Percentiles rank a stretch among this genome's conserved stretches.
Conservation (phyloP, 2,888 invertebrate genomes). For the Apamea crenata region DNA sequence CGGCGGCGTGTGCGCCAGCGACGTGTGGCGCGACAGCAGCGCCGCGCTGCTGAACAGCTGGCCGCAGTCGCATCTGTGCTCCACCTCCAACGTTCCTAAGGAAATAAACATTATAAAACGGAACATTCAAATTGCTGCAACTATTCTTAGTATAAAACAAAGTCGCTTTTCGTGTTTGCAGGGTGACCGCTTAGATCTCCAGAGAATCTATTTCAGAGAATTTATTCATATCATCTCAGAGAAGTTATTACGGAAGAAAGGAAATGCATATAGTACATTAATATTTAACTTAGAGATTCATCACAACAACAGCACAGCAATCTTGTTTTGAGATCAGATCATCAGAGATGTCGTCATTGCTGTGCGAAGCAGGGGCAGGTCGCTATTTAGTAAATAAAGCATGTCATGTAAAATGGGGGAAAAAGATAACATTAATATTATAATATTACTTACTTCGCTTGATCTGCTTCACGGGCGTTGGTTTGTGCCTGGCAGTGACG, state of each 20-base stretch:
- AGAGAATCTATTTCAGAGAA: too few species aligned
- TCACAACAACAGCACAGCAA: too few species aligned
- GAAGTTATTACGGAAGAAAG: too few species aligned
- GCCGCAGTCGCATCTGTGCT: conserved; percentile 89
- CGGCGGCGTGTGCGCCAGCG: conserved; percentile 88
- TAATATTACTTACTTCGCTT: conserved; percentile 82
- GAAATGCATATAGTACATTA: neutral
- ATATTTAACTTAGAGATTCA: too few species aligned
- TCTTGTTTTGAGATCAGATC: too few species aligned
- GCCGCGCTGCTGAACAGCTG: conserved; percentile 86
- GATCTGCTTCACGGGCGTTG: conserved; percentile 74
- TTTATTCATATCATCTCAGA: too few species aligned
- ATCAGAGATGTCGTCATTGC: too few species aligned
- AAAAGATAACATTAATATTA: neutral
- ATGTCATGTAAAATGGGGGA: neutral
- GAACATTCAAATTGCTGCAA: neutral
- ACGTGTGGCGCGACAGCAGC: conserved; percentile 83
- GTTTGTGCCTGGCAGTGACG: conserved; percentile 73
- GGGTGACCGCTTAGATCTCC: too few species aligned
- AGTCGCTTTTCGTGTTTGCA: too few species aligned
- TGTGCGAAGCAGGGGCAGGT: too few species aligned
- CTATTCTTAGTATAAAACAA: neutral
- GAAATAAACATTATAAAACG: neutral
- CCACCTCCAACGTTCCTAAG: conserved; percentile 77
- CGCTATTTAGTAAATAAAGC: too few species aligned